Evolutionary conservation across 2,888 invertebrate genomes (phyloP), one percentile per base, ranked within the genome.

Genomic region (Stenchaetothrips biformis): DNA sequence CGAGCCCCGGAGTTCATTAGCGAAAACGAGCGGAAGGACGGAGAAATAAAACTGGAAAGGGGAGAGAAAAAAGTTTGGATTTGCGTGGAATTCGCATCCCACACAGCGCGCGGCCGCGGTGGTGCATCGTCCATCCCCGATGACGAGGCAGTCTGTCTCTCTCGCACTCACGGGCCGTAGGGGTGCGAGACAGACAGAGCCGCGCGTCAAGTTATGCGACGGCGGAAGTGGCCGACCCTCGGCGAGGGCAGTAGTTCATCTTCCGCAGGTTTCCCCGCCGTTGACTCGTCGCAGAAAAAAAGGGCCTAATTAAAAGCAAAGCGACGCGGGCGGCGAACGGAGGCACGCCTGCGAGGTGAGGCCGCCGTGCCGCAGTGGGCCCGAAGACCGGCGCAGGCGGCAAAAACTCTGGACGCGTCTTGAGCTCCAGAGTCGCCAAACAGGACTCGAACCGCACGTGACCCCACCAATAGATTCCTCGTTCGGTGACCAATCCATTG

Each of bases 1-100:
- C 18, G 59, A 6, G 18, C 59, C 16, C 59, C n/a, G n/a, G 67
- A 9, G 67, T 74, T 74, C 67, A 74, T 74, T 74, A 74, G 67
- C 67, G 67, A 25, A 21, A 25, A 74, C 67, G 67, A 74, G 67
- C 67, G 67, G 67, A 74, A 74, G 67, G 7, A 74, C n/a, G 67
- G 67, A 7, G 8, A 7, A 21, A 74, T 74, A 74, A 74, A 74
- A 25, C 67, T 74, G 21, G 21, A 8, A 11, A 16, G 11, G 8
- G 8, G 67, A 74, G 53, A 16, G 53, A 21, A 74, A 25, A 8
- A 25, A 74, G 67, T 74, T 74, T 8, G 37, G 37, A 37, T 37
- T 37, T 37, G 37, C 37, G 2, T 37, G 37, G 37, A 21, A 74
- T 74, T 74, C 25, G 67, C 67, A 25, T 74, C 25, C 11, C 67